Percentiles rank a stretch among this genome's conserved stretches.
phyloP scores from a whole-genome alignment of 2,113 vertebrate genomes.

The Channa argus region DNA sequence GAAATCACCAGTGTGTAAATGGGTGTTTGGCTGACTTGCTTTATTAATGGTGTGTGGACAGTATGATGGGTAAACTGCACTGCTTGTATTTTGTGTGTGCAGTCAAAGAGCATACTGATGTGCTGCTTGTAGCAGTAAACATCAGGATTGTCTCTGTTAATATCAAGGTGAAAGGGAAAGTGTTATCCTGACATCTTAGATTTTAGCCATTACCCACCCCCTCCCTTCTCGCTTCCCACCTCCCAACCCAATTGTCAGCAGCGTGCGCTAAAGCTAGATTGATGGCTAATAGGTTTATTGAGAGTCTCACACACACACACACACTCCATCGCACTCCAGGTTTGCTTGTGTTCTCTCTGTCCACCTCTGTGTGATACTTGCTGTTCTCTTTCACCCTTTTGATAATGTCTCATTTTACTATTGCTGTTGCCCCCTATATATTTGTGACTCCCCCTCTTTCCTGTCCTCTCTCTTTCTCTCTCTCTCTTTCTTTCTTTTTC shows the following conservation, averaged over 20 bases:
- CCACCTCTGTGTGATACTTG: slow-evolving; percentile 8
- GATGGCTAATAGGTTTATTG: slow-evolving; percentile 52
- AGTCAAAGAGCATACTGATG: slow-evolving; percentile 19
- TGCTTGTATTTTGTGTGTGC: slow-evolving; percentile 46
- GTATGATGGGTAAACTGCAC: slow-evolving; percentile 47
- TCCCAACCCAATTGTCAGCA: slow-evolving; percentile 28
- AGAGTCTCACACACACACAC: neutral
- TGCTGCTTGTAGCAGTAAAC: slow-evolving; percentile 27
- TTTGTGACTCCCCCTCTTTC: slow-evolving; percentile 64
- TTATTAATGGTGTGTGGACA: slow-evolving; percentile 66
- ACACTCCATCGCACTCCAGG: slow-evolving; percentile 29
- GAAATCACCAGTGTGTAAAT: slow-evolving; percentile 63
- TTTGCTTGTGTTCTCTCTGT: slow-evolving; percentile 23
- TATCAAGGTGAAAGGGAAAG: slow-evolving; percentile 56
- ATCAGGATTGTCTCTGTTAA: slow-evolving; percentile 49
- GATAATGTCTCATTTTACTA: slow-evolving; percentile 36
- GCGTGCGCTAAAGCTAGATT: slow-evolving; percentile 48
- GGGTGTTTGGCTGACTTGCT: slow-evolving; percentile 60
- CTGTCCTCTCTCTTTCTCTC: slow-evolving; percentile 51
- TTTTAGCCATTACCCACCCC: slow-evolving; percentile 36
- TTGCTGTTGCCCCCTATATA: slow-evolving; percentile 50
- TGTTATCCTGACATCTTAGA: slow-evolving; percentile 54
- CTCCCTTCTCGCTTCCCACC: neutral
- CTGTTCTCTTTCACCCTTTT: slow-evolving; percentile 38
- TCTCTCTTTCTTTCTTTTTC: slow-evolving; percentile 45